Base-by-base conservation (phyloP, 2,113 vertebrate genomes). In the Melanerpes aurifrons region DNA sequence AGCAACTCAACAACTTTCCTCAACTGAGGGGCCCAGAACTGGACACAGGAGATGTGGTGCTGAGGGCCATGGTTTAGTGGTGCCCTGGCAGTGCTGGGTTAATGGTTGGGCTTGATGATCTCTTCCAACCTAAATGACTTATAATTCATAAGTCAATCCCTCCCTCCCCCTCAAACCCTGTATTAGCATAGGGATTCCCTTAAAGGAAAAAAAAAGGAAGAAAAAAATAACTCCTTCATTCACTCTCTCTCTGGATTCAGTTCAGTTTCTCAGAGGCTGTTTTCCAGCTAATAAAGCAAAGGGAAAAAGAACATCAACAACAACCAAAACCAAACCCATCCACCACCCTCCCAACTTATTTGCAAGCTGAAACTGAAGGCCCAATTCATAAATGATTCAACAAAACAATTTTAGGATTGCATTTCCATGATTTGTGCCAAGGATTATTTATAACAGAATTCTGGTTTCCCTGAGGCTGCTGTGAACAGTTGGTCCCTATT, bases 321-420 rank as follows among this genome's bases (percentile, higher is more conserved):
- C 80, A 91, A 17, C 80, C 62, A 82, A 89, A 79, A 15, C 43
- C 40, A 12, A 40, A 10, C 40, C 40, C 40, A 40, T 40, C 10
- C 37, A 37, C 37, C 37, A 47, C 22, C 82, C 89, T 48, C 31
- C 50, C 50, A 76, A 81, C 80, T 91, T 90, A 85, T 86, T 97
- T 97, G 90, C 95, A 95, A 93, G 96, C 90, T 92, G 29, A 83
- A 96, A 83, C 85, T 96, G 92, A 97, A 96, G 82, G 77, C 77
- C 75, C 88, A 75, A 91, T 97, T 97, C 96, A 97, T 96, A 96
- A 96, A 95, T 95, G 93, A 97, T 97, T 97, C 95, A 97, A 95
- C 96, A 97, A 97, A 97, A 96, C 95, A 96, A 95, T 97, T 96
- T 96, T 95, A 82, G 95, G 87, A 95, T 96, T 91, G 62, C 86